Percentiles rank a stretch among this genome's conserved stretches.
Conservation (phyloP, 2,797 vertebrate species). For the Podarcis lilfordi region DNA sequence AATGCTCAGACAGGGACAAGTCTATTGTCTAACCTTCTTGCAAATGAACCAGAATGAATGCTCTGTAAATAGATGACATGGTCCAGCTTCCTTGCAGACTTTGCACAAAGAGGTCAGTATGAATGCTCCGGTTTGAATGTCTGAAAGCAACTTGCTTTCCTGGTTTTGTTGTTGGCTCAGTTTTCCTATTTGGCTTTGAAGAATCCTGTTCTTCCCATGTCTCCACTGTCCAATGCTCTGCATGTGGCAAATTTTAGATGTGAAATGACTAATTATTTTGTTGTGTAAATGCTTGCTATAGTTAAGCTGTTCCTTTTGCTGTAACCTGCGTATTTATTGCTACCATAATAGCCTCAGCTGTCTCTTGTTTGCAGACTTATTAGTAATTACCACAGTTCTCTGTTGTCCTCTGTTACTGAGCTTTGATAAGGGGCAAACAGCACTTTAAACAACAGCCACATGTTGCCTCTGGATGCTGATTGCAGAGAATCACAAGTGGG, state of each 20-base stretch:
- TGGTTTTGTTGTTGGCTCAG: neutral
- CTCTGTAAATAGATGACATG: too few relatives aligned
- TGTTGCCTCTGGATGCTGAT: too few relatives aligned
- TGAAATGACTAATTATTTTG: constrained; percentile 15
- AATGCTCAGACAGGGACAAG: too few relatives aligned
- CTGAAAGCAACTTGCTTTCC: neutral
- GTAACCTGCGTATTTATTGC: constrained; percentile 2
- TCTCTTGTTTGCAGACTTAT: neutral
- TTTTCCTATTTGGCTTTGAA: neutral
- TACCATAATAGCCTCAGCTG: neutral
- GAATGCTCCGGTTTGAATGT: too few relatives aligned
- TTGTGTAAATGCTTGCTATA: neutral
- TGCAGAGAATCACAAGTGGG: too few relatives aligned
- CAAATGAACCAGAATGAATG: too few relatives aligned
- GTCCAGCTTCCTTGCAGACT: too few relatives aligned
- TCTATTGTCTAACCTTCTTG: too few relatives aligned
- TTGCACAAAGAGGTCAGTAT: too few relatives aligned
- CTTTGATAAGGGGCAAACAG: neutral
- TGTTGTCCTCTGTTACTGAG: neutral
- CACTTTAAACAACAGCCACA: neutral
- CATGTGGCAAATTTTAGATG: neutral
- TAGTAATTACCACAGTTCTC: neutral
- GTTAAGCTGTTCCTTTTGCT: neutral
- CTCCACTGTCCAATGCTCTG: neutral
- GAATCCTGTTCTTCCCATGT: neutral